These are phyloP conservation scores for Drosophila hamatofila DNA, from an alignment of 2,888 invertebrate genomes.

Conservation along the genomic window DNA sequence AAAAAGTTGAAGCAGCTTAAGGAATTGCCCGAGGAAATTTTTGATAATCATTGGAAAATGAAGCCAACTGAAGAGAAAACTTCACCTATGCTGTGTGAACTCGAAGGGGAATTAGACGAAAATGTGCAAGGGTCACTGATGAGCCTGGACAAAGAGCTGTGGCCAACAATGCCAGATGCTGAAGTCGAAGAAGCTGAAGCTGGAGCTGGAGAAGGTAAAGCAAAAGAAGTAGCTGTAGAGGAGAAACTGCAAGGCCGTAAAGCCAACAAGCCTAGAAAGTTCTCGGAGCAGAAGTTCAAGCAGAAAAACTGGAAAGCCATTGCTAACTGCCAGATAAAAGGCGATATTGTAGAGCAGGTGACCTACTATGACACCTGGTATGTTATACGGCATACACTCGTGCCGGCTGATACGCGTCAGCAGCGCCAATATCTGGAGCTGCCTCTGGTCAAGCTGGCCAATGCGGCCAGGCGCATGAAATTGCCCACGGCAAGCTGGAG, in stretches of 20 bases:
- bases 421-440: conserved; percentile 72
- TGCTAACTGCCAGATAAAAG: no score
- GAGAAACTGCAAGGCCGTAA: neutral
- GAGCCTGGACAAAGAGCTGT: conserved; percentile 14
- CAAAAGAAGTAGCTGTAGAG: neutral
- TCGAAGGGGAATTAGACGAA: neutral
- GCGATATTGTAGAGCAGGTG: conserved; percentile 15
- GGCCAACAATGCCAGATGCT: neutral
- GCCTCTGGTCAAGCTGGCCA: conserved; percentile 81
- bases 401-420: conserved; percentile 34
- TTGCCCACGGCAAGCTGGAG: conserved; percentile 81
- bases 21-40: neutral
- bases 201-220: no score
- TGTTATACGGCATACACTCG: conserved; percentile 75
- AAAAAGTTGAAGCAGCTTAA: neutral
- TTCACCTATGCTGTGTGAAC: neutral
- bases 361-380: conserved; percentile 84
- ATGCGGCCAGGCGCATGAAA: conserved; percentile 66
- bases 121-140: neutral
- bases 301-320: no score
- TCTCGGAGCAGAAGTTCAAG: neutral
- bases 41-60: neutral
- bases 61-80: neutral
- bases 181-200: neutral
- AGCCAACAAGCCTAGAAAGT: neutral